Percentiles rank a stretch among this genome's conserved stretches.
Conservation (phyloP, 2,888 invertebrate genomes). For the Colostygia pectinataria region DNA sequence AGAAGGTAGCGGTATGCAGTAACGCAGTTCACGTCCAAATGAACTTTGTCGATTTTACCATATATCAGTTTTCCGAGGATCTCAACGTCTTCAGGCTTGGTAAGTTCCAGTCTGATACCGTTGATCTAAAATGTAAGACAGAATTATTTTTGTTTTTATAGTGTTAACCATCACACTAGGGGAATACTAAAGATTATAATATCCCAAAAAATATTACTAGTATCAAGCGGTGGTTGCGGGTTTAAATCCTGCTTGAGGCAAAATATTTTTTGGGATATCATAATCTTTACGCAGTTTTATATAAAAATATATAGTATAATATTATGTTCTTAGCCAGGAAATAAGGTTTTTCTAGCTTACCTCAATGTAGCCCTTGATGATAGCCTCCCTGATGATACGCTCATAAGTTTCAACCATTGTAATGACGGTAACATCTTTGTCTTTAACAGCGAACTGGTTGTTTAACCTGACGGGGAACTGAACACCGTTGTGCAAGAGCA, state of each 20-base stretch:
- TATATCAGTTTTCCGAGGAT: conserved; percentile 80
- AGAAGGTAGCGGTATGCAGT: conserved; percentile 83
- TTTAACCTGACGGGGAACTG: conserved; percentile 78
- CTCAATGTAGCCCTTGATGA: conserved; percentile 79
- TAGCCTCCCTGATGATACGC: conserved; percentile 81
- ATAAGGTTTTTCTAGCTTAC: conserved; percentile 44
- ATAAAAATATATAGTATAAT: no score
- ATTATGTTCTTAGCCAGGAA: no score
- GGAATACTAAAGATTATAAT: no score
- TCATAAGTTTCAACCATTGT: conserved; percentile 69
- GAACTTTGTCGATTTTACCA: conserved; percentile 67
- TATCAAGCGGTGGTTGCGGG: no score
- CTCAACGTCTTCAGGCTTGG: conserved; percentile 77
- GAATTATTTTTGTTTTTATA: no score
- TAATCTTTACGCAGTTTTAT: no score
- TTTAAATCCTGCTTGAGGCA: no score
- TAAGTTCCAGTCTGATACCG: conserved; percentile 60
- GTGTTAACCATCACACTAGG: no score
- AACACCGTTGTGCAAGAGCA: conserved; percentile 80
- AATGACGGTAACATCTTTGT: conserved; percentile 53
- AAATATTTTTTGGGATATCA: no score
- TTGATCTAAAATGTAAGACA: conserved; percentile 53
- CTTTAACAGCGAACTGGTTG: conserved; percentile 59
- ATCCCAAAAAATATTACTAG: no score
- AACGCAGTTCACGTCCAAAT: conserved; percentile 56